Base-by-base conservation (phyloP, 2,113 vertebrate genomes). In the Spermophilus dauricus region DNA sequence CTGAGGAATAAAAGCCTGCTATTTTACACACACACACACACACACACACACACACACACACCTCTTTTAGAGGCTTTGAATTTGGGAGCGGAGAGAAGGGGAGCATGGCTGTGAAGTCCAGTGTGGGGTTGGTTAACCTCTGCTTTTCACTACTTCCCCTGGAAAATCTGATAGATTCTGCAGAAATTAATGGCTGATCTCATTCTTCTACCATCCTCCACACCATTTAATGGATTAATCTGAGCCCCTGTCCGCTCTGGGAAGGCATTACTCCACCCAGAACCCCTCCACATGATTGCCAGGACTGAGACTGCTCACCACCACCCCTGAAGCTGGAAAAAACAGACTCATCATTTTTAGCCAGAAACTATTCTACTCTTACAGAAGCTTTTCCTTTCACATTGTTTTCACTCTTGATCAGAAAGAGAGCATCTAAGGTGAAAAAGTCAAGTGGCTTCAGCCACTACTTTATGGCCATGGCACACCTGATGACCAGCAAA, bases 321-420 rank as follows among this genome's bases (percentile, higher is more conserved):
- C 20, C 20, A 72, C 4, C 51, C 76, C 26, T 16, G 39, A n/a
- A 77, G 72, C 16, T 39, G 24, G 5, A 30, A 67, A 76, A 12
- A 70, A 56, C 7, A 30, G 11, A 22, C 8, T 77, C 32, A 30
- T 32, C 67, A 22, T 5, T 76, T 63, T n/a, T 34, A 48, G 48
- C 39, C 67, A 85, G 32, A 75, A 82, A 51, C 45, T 10, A 45
- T 37, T 77, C 61, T 75, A 16, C 34, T 93, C 48, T 32, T 32
- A 8, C 72, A 37, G 24, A 58, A 86, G 45, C 5, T 72, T 94
- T 91, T 94, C 92, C 83, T n/a, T 96, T 26, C 77, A 56, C 51
- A 8, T 22, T 89, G 75, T 73, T 94, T 77, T 85, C 20, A 18
- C 26, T 88, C 67, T 24, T 48, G 53, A 42, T 76, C n/a, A 17